Conservation (phyloP, 2,113 vertebrate species). For the Pseudopodoces humilis region DNA sequence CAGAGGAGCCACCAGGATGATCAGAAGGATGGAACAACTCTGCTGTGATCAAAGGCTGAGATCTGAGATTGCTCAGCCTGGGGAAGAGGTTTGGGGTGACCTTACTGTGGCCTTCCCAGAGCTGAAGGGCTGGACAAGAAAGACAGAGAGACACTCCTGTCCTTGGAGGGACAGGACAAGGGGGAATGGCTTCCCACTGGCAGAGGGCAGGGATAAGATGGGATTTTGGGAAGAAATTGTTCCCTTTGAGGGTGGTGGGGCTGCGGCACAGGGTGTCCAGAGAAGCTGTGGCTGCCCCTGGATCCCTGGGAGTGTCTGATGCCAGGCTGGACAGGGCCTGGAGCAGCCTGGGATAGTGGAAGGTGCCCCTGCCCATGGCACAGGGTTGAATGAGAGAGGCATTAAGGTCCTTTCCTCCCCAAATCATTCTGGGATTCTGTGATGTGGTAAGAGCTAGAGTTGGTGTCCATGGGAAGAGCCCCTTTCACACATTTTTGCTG, state of each 20-base stretch:
- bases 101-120: not conserved
- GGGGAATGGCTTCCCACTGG: not conserved
- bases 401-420: not conserved
- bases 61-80: not conserved
- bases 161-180: not conserved
- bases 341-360: rapidly evolving
- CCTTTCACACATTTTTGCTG: not conserved
- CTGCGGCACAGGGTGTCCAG: not conserved
- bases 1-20: not conserved
- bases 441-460: not conserved
- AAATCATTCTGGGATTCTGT: not conserved
- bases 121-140: not conserved
- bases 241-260: not conserved
- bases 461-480: not conserved
- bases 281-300: not conserved
- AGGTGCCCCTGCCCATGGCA: not conserved
- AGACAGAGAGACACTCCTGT: not conserved
- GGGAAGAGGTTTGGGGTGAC: not conserved
- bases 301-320: not conserved
- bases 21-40: not conserved
- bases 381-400: rapidly evolving
- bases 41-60: not conserved
- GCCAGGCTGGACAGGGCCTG: rapidly evolving
- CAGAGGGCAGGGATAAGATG: not conserved
- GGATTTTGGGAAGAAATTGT: not conserved